These are phyloP conservation scores for Trichonephila inaurata DNA, from an alignment of 1,140 invertebrate genomes.

Conservation along the genomic window DNA sequence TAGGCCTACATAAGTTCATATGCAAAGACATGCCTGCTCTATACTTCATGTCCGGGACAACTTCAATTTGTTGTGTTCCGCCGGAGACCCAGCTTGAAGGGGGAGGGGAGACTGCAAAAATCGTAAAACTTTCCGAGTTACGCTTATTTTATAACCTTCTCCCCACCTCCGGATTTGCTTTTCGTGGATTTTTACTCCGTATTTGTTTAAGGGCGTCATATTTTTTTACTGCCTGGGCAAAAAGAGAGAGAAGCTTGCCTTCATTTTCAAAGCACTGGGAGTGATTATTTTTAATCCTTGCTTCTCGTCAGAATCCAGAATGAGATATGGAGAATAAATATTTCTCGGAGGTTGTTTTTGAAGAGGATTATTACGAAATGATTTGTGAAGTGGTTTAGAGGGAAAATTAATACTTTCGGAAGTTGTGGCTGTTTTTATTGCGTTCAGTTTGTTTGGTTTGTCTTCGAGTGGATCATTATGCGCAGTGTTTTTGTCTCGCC, in stretches of 20 bases:
- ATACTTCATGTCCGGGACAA: background rate
- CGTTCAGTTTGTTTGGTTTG: background rate
- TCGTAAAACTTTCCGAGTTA: conserved; percentile 45
- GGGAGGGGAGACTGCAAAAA: background rate
- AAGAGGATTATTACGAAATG: background rate
- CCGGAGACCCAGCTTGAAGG: no score
- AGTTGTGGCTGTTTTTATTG: background rate
- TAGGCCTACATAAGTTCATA: background rate
- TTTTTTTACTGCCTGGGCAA: conserved; percentile 4
- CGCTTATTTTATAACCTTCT: conserved; percentile 41
- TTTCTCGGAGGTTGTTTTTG: background rate
- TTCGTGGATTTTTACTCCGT: conserved; percentile 9
- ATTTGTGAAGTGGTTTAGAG: background rate
- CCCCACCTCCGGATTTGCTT: background rate
- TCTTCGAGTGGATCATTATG: background rate
- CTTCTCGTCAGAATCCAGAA: background rate
- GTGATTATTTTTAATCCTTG: conserved; percentile 35
- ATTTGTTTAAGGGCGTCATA: conserved; percentile 49
- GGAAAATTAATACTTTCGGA: background rate
- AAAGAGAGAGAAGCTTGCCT: background rate
- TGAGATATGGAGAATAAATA: conserved; percentile 5
- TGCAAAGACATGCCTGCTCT: background rate
- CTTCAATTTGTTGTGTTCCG: conserved; percentile 53
- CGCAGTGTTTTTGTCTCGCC: no score
- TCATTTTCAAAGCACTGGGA: background rate